These are phyloP conservation scores for Peromyscus nudipes DNA, from an alignment of 2,797 vertebrate genomes.

Conservation along the genomic window DNA sequence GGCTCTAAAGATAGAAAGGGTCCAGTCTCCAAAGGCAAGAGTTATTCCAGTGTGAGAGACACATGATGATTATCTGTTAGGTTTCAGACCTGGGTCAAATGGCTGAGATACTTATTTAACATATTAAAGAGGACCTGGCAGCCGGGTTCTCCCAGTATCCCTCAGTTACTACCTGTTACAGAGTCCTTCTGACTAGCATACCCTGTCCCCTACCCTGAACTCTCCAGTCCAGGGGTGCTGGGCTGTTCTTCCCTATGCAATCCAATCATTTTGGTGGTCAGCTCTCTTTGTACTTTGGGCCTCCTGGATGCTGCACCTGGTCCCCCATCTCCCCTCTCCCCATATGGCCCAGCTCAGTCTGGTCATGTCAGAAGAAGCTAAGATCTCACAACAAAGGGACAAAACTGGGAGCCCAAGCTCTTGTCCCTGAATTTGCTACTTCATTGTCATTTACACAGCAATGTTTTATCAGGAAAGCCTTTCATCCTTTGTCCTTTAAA, in stretches of 20 bases:
- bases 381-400: not conserved
- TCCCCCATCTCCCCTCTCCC: not conserved
- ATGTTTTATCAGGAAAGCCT: not conserved
- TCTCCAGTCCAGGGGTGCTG: not conserved
- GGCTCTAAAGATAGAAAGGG: not conserved
- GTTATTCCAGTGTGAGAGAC: not conserved
- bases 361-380: not conserved
- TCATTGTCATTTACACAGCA: not conserved
- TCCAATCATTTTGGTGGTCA: not conserved
- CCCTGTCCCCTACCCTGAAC: not conserved
- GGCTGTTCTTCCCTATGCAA: not conserved
- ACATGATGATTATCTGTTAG: not conserved
- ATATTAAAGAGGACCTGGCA: not conserved
- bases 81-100: not conserved
- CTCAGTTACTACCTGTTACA: not conserved
- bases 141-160: not conserved
- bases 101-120: not conserved
- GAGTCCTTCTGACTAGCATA: not conserved
- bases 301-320: not conserved
- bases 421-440: not conserved
- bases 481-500: conserved; percentile 5
- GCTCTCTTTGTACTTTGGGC: not conserved
- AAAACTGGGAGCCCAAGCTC: not conserved
- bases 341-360: not conserved
- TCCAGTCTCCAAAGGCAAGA: not conserved